These are phyloP conservation scores for Lepilemur septentrionalis DNA, from an alignment of 2,797 vertebrate species.

Conservation along the genomic window DNA sequence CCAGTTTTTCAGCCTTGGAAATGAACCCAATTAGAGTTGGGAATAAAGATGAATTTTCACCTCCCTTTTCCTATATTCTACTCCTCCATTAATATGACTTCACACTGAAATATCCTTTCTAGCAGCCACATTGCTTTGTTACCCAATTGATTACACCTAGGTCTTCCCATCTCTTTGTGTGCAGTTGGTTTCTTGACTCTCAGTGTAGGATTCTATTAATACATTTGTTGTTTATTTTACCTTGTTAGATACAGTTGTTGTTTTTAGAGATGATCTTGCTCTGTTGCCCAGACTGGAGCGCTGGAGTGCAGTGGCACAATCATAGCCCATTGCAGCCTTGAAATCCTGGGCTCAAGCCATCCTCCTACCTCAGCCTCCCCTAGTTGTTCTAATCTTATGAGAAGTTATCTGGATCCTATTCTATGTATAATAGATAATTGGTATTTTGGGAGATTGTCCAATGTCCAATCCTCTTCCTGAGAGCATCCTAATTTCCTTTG, in stretches of 20 bases:
- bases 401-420: not conserved
- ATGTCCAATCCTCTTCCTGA: not conserved
- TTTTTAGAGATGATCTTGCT: not conserved
- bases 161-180: not conserved
- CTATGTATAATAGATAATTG: not conserved
- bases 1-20: not conserved
- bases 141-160: not conserved
- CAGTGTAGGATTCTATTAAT: not conserved
- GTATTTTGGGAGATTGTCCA: not conserved
- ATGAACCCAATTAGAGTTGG: not conserved
- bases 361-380: not conserved
- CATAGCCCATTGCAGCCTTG: not conserved
- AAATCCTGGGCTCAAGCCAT: not conserved
- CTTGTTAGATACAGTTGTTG: not conserved
- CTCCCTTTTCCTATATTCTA: not conserved
- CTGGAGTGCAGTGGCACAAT: not conserved
- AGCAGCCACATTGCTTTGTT: not conserved
- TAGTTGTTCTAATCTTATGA: not conserved
- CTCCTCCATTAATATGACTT: not conserved
- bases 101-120: not conserved
- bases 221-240: not conserved
- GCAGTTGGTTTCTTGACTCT: not conserved
- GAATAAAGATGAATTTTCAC: not conserved
- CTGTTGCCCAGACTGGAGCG: not conserved
- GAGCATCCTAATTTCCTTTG: not conserved